phyloP scores from a whole-genome alignment of 2,113 vertebrate species.

The Austrofundulus limnaeus region DNA sequence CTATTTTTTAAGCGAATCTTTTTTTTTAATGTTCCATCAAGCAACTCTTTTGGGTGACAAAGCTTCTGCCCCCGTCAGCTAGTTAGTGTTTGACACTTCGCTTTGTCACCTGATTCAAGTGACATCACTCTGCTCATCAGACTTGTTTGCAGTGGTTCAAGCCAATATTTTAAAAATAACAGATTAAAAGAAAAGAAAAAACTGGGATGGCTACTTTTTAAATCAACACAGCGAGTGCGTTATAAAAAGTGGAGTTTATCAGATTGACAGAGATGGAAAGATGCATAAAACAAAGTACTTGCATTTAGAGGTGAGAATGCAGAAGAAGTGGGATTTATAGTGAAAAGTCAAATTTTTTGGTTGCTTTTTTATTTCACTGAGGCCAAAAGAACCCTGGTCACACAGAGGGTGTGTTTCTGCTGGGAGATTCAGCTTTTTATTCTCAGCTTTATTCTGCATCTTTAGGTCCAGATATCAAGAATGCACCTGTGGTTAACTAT shows the following conservation, averaged over 20 bases:
- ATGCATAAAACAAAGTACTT: background rate
- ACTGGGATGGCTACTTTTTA: background rate
- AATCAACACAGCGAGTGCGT: background rate
- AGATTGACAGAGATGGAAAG: background rate
- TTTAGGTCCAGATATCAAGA: no score
- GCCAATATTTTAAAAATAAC: constrained; percentile 18
- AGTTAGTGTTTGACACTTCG: background rate
- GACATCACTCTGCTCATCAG: constrained; percentile 6
- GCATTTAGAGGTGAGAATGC: constrained; percentile 23
- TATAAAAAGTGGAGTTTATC: background rate
- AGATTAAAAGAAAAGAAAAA: background rate
- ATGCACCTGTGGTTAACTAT: background rate
- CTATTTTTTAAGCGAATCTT: background rate
- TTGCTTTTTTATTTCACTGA: constrained; percentile 51
- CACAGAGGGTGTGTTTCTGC: constrained; percentile 20
- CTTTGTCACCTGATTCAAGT: constrained; percentile 13
- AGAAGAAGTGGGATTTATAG: constrained; percentile 14
- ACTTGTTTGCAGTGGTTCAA: constrained; percentile 26
- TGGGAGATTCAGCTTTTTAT: constrained; percentile 19
- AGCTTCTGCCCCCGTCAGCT: background rate
- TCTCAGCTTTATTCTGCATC: background rate
- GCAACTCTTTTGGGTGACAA: constrained; percentile 5
- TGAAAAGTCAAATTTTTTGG: constrained; percentile 54
- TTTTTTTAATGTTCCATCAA: background rate
- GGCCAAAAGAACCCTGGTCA: constrained; percentile 19